Base-by-base conservation (phyloP, 2,797 vertebrate genomes). In the Holocentrus rufus region DNA sequence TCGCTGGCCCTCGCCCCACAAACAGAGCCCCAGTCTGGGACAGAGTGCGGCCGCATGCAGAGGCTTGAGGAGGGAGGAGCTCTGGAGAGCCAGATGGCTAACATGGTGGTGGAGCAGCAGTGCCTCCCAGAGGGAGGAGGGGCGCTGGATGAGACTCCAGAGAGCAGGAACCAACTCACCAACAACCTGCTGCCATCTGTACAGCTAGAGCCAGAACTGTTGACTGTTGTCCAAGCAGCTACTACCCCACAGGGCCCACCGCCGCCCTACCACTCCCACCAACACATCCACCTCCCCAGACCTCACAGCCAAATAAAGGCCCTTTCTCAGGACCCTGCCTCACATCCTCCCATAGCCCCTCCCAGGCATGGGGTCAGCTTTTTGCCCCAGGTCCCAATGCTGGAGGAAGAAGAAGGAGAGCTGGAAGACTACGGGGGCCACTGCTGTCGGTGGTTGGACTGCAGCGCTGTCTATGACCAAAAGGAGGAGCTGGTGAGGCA, bases 401-500 rank as follows among this genome's bases (percentile, higher is more conserved):
- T 95, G 58, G 93, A 96, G 80, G 95, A 97, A 2, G 96, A 96
- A 9, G 95, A 96, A 0, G 93, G 91, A 0, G 96, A 98, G 71
- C 60, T 93, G 50, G 95, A 96, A 0, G 94, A 96, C 52, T 69
- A 79, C 0, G 92, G 80, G 4, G 90, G 90, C 60, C 95, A 96
- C 67, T 86, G 93, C 83, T 99, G 98, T 84, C 90, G 82, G 50
- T 99, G 98, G 98, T 76, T 95, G 82, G 95, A 98, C 82, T 99
- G 97, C 7, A 93, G 91, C 25, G 94, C 91, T 5, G 72, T 94
- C 14, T 98, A 95, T 15, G 94, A 96, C 80, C 96, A 96, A 73
- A 96, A 95, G 88, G 97, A 98, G 81, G 97, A 97, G 86, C 95
- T 99, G 74, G 97, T 97, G 79, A 93, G 82, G 82, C 97, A 99